Percentiles rank a stretch among this genome's conserved stretches.
Conservation (phyloP, 2,888 invertebrate species). For the Leptopterna dolabrata region DNA sequence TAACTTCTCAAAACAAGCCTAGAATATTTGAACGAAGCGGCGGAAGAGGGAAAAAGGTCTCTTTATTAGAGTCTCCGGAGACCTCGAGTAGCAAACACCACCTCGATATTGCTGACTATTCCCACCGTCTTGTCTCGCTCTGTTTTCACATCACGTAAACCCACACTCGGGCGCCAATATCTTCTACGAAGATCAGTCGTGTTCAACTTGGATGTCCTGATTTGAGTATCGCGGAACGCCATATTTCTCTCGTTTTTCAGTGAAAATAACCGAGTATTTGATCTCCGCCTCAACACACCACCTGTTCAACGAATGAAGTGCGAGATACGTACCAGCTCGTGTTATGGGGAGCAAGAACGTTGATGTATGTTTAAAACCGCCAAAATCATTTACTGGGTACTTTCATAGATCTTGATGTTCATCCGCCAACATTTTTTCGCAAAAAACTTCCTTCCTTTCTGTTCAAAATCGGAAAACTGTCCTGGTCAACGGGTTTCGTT, state of each 20-base stretch:
- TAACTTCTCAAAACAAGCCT: conserved; percentile 26
- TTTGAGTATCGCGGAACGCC: neutral
- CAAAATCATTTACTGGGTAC: too few relatives aligned
- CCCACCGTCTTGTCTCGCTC: conserved; percentile 27
- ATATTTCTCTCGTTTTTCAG: neutral
- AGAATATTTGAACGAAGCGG: conserved; percentile 19
- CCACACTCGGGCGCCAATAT: conserved; percentile 28
- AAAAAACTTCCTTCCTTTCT: too few relatives aligned
- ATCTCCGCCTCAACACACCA: too few relatives aligned
- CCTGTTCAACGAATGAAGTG: too few relatives aligned
- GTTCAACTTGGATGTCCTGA: neutral
- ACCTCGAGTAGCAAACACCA: conserved; percentile 27
- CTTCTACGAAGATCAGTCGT: conserved; percentile 25
- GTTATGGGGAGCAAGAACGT: too few relatives aligned
- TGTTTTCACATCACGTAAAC: conserved; percentile 45
- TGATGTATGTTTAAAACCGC: too few relatives aligned
- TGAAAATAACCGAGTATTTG: neutral
- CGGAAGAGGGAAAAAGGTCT: neutral
- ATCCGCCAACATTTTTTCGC: too few relatives aligned
- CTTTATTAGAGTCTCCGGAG: conserved; percentile 40
- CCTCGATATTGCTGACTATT: conserved; percentile 32
- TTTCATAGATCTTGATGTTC: too few relatives aligned
- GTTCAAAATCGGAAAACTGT: too few relatives aligned
- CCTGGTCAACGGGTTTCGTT: too few relatives aligned
- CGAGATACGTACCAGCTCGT: too few relatives aligned